Evolutionary conservation across 2,113 vertebrate genomes (phyloP), one percentile per base, ranked within the genome.

Genomic region (Chamaetylas fuelleborni): DNA sequence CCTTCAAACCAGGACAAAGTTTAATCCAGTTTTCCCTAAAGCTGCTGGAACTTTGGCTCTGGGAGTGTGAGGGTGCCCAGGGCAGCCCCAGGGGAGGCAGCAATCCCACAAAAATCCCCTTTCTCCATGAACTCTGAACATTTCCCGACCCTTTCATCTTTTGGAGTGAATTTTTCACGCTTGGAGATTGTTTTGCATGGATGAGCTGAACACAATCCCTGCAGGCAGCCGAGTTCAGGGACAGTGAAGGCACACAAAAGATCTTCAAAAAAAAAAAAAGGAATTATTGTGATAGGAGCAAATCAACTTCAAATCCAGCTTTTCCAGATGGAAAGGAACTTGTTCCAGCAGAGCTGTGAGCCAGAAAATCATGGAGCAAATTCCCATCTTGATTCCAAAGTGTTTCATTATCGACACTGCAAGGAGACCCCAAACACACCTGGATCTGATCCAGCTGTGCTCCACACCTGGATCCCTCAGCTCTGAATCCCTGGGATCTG

Each of bases 71-170:
- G 34, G 25, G 19, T 47, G 17, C 70, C 38, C 26, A 50, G 36
- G 83, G 72, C 80, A 86, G n/a, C 65, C 34, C 34, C 47, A 42
- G 69, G 26, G 33, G 38, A 81, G 86, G 84, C 69, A 38, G 53
- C 51, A 94, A 66, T 79, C 65, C 65, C 48, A 51, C n/a, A 65
- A 51, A 89, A 96, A 92, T 94, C 81, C 61, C 33, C 9, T 64
- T 58, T 89, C 92, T 83, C 91, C 89, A 45, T 25, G 77, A 74
- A 47, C 65, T 70, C 91, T 11, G 23, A 74, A 81, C 83, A n/a
- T 79, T 87, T 81, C 50, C 81, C 25, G 9, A 74, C 77, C 65
- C 51, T 91, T 96, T 96, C 81, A 84, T 89, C 81, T 87, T 84
- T 87, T 70, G 78, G 78, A 42, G 72, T 74, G 84, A 43, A 91